Evolutionary conservation across 2,888 invertebrate species (phyloP).

Genomic region (Agriotes lineatus): DNA sequence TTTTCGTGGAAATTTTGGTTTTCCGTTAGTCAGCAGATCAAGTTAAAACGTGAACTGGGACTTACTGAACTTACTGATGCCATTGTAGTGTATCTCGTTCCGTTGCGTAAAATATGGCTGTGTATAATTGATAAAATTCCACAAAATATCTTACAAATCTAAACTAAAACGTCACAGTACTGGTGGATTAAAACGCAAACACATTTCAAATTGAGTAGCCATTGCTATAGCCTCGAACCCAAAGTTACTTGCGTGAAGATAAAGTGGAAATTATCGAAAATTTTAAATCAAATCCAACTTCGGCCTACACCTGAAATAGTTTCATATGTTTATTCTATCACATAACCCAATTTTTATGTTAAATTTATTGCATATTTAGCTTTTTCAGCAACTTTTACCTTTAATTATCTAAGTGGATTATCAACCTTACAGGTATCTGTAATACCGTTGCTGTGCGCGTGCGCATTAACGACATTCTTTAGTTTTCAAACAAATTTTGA

Average conservation of each 20-base stretch:
- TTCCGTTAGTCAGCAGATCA: neutral
- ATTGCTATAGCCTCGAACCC: slow-evolving; percentile 41
- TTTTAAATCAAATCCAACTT: neutral
- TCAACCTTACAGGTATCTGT: neutral
- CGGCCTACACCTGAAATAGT: neutral
- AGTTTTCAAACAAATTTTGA: slow-evolving; percentile 11
- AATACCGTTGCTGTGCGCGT: neutral
- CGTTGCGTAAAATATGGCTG: neutral
- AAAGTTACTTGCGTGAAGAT: slow-evolving; percentile 17
- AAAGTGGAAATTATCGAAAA: no score
- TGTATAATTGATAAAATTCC: slow-evolving; percentile 11
- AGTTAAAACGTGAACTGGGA: neutral
- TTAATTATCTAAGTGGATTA: neutral
- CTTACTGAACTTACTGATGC: slow-evolving; percentile 40
- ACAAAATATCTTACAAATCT: neutral
- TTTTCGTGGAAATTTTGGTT: neutral
- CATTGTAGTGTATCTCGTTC: slow-evolving; percentile 26
- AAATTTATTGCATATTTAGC: neutral
- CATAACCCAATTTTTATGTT: neutral
- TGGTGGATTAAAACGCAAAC: slow-evolving; percentile 26
- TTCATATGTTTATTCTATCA: neutral
- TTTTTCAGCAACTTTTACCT: neutral
- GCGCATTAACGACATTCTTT: neutral
- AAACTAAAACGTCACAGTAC: slow-evolving; percentile 33
- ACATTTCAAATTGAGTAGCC: slow-evolving; percentile 39